Base-by-base conservation (phyloP, 2,797 vertebrate species). In the Parauchenoglanis ngamensis region DNA sequence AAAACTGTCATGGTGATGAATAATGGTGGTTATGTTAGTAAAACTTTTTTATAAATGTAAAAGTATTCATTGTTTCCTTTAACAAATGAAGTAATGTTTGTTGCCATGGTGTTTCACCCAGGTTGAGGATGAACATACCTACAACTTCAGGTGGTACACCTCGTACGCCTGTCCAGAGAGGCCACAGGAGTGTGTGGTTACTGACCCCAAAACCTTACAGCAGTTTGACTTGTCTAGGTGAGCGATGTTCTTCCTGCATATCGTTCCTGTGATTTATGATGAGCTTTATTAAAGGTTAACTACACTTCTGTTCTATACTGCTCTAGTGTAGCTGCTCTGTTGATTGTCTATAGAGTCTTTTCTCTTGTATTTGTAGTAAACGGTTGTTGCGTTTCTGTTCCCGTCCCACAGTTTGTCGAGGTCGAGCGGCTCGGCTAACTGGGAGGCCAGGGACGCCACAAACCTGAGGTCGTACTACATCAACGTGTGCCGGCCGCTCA, bases 171-270 rank as follows among this genome's bases (percentile, higher is more conserved):
- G 98, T 93, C 98, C 98, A 0, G 96, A 97, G 90, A 94, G 96
- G 86, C 96, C 97, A 0, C 92, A 97, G 72, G 98, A 98, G 90
- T 99, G 98, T 88, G 63, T 98, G 88, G 98, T 98, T 91, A 99
- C 96, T 0, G 97, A 99, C 92, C 93, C 94, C 0, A 4, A n/a
- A 2, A 96, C 95, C 0, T 88, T 97, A 83, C 95, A 98, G 35
- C 98, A 99, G 21, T 99, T 98, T 7, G 98, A 99, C 87, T 92
- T 99, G 25, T 99, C 98, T 91, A 98, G 98, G 98, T 99, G 92
- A 93, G 92, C 79, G 7, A 31, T 46, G 40, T 35, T 7, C 67
- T 28, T 23, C 15, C 49, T 73, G 23, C 1, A 11, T n/a, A 46
- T 44, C 2, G 35, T 46, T 28, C 63, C 57, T 8, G 1, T n/a